A percentile compares a stretch with the other conserved stretches of the same genome.
These are phyloP conservation scores for Rhorus exstirpatorius DNA, from an alignment of 2,888 invertebrate genomes.

Conservation along the genomic window DNA sequence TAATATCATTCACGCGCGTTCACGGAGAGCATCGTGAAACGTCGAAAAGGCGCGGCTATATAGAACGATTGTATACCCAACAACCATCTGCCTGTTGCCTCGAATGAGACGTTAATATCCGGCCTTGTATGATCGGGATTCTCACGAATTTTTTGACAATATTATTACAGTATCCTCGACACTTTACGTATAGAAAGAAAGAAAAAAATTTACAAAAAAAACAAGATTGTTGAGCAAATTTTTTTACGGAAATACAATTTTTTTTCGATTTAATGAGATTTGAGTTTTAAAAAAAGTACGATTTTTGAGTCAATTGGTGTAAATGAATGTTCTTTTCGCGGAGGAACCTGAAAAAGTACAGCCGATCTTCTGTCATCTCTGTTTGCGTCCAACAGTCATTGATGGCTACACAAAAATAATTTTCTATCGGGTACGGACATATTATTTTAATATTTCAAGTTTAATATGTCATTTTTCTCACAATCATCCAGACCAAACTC, in stretches of 20 bases:
- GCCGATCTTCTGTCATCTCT: not conserved
- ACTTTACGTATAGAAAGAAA: too few relatives aligned
- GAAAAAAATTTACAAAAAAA: too few relatives aligned
- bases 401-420: not conserved
- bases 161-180: too few relatives aligned
- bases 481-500: too few relatives aligned
- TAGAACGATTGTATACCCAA: constrained; percentile 14
- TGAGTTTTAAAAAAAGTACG: too few relatives aligned
- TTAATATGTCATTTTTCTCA: not conserved
- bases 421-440: not conserved
- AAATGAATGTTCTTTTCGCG: not conserved
- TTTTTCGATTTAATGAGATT: too few relatives aligned
- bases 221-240: too few relatives aligned
- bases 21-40: constrained; percentile 61
- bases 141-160: constrained; percentile 7
- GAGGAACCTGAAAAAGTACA: not conserved
- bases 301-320: too few relatives aligned
- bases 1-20: constrained; percentile 75
- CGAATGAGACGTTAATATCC: not conserved
- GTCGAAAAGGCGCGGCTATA: constrained; percentile 66
- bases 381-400: not conserved
- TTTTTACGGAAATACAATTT: too few relatives aligned
- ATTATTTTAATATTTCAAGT: too few relatives aligned
- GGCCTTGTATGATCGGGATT: constrained; percentile 15
- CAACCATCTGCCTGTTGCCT: constrained; percentile 54